Conservation (phyloP, 2,113 vertebrate species). For the Chlamydotis undulata region DNA sequence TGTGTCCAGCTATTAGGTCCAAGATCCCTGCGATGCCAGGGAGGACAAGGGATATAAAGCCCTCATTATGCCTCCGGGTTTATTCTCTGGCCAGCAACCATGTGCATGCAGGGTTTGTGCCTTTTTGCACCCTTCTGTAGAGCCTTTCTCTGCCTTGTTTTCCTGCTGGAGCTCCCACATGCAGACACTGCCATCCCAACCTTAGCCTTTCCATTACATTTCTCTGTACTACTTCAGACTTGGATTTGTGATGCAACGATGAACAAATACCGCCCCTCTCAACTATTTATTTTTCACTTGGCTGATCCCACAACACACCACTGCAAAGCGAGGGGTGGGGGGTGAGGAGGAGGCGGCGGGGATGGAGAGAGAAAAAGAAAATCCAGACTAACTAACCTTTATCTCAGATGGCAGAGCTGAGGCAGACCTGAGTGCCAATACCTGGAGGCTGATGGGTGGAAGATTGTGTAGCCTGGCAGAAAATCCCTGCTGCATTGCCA, state of each 20-base stretch:
- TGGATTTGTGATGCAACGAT: background rate
- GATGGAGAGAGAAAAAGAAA: background rate
- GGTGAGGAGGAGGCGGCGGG: background rate
- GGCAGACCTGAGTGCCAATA: background rate
- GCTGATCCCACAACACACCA: background rate
- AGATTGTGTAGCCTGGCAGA: background rate
- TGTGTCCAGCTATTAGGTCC: background rate
- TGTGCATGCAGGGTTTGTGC: rapidly evolving
- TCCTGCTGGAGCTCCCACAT: background rate
- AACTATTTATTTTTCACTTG: background rate
- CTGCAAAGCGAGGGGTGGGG: background rate
- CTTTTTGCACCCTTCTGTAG: background rate
- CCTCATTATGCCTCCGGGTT: background rate
- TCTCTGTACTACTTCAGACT: background rate
- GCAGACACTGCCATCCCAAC: background rate
- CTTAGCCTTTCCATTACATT: background rate
- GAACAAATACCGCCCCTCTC: background rate
- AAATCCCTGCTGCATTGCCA: background rate
- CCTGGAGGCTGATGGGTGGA: background rate
- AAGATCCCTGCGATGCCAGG: background rate
- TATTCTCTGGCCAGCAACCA: background rate
- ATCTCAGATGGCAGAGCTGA: background rate
- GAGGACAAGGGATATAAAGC: background rate
- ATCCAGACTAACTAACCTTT: background rate
- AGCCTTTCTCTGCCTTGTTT: background rate